Evolutionary conservation across 2,797 vertebrate species (phyloP), one percentile per base, ranked within the genome.

Genomic region (Acanthopagrus latus): DNA sequence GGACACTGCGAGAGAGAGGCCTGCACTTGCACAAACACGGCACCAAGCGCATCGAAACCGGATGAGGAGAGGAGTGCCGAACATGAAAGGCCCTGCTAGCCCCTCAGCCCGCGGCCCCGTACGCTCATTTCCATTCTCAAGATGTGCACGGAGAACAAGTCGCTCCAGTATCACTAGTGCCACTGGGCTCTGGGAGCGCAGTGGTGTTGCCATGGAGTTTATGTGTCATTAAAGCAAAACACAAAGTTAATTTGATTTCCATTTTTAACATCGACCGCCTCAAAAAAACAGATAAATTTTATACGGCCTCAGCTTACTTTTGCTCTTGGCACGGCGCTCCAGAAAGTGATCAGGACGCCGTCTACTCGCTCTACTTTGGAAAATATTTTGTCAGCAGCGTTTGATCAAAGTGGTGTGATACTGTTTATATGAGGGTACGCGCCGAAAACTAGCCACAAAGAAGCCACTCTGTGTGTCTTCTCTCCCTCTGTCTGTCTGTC

Each of bases 321-420:
- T 68, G 11, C 68, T 54, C 21, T 43, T 64, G 68, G 68, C 59
- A 21, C 18, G 10, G 50, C 17, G 33, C 60, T 52, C 14, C 52
- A 60, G 44, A 76, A 64, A 73, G 71, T 21, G 76, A 90, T 80
- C 76, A 57, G 58, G 79, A 71, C 23, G 16, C 78, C 52, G 20
- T 8, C 29, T 7, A 63, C 72, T 74, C 33, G 1, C 67, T 60
- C 70, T 20, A 55, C 75, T 78, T 62, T 50, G 77, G 78, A 72
- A 87, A 85, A 81, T 74, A 79, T 88, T 81, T 83, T 83, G 63
- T 76, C 84, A 75, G 80, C 80, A 74, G 67, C 73, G 29, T 85
- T 88, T 83, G 83, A 92, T 93, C 89, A 84, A 88, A 91, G 88
- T 84, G 76, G 83, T 87, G 89, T 82, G 91, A 87, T 85, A 77